Percentiles rank a stretch among this genome's conserved stretches.
Conservation (phyloP, 2,797 vertebrate species). For the Telmatherina bonti region DNA sequence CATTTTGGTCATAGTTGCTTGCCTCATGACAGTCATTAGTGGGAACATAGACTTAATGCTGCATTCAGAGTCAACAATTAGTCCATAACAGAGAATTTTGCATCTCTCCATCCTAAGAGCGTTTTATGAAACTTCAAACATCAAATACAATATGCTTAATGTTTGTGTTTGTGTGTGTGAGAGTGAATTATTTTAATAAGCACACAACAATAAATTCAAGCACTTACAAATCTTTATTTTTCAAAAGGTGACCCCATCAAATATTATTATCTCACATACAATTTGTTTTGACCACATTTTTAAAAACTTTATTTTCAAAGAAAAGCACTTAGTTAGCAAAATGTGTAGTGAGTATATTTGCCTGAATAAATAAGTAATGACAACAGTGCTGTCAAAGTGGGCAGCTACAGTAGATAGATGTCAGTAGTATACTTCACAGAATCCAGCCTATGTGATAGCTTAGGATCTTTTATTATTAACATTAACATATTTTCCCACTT, state of each 20-base stretch:
- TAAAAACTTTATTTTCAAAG: constrained; percentile 58
- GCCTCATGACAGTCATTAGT: constrained; percentile 26
- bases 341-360: constrained; percentile 62
- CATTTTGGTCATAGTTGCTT: not conserved
- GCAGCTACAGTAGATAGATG: constrained; percentile 24
- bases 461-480: constrained; percentile 1
- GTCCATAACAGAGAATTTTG: not conserved
- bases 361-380: constrained; percentile 46
- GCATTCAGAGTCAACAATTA: not conserved
- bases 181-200: constrained; percentile 4
- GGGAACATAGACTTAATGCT: constrained; percentile 10
- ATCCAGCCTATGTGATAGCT: not conserved
- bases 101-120: not conserved
- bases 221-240: constrained; percentile 80
- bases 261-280: constrained; percentile 52
- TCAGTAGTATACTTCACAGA: constrained; percentile 14
- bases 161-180: not conserved
- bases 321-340: constrained; percentile 61
- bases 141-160: not conserved
- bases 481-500: constrained; percentile 5
- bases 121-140: not conserved
- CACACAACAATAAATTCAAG: constrained; percentile 57
- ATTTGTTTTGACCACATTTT: constrained; percentile 58
- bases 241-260: constrained; percentile 76
- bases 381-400: constrained; percentile 23